Conservation (phyloP, 2,888 invertebrate species). For the Hedya salicella region DNA sequence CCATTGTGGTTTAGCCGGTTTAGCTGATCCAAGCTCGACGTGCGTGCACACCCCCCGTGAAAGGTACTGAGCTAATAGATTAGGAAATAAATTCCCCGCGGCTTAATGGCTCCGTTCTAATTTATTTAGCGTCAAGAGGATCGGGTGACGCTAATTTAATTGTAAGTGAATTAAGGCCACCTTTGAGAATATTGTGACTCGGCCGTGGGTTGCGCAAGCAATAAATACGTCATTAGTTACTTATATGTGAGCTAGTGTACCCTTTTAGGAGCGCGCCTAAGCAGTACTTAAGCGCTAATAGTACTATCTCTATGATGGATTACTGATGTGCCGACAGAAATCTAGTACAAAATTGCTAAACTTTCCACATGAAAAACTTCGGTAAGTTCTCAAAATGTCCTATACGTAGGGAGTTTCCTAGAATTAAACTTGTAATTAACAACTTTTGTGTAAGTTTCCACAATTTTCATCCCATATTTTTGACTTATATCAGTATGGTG, state of each 20-base stretch:
- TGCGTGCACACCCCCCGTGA: conserved; percentile 50
- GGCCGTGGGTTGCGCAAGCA: conserved; percentile 57
- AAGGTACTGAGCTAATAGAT: conserved; percentile 62
- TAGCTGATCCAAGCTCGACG: conserved; percentile 15
- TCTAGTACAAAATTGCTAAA: too few species aligned
- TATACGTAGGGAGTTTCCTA: too few species aligned
- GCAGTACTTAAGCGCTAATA: too few species aligned
- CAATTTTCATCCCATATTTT: too few species aligned
- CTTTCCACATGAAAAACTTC: too few species aligned
- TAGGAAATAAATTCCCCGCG: conserved; percentile 66
- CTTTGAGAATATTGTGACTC: conserved; percentile 64
- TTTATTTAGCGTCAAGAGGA: conserved; percentile 73
- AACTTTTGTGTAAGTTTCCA: too few species aligned
- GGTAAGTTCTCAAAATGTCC: too few species aligned
- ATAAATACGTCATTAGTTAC: conserved; percentile 69
- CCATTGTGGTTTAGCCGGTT: conserved; percentile 50
- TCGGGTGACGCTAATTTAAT: conserved; percentile 75
- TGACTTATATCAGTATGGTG: too few species aligned
- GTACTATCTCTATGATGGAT: too few species aligned
- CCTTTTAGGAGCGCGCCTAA: background rate
- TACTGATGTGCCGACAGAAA: too few species aligned
- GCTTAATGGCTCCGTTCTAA: conserved; percentile 71
- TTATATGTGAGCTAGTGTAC: conserved; percentile 48
- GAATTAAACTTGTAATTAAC: too few species aligned
- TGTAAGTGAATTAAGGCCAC: conserved; percentile 73